These are phyloP conservation scores for Drosophila punjabiensis DNA, from an alignment of 1,140 invertebrate species.

Conservation along the genomic window DNA sequence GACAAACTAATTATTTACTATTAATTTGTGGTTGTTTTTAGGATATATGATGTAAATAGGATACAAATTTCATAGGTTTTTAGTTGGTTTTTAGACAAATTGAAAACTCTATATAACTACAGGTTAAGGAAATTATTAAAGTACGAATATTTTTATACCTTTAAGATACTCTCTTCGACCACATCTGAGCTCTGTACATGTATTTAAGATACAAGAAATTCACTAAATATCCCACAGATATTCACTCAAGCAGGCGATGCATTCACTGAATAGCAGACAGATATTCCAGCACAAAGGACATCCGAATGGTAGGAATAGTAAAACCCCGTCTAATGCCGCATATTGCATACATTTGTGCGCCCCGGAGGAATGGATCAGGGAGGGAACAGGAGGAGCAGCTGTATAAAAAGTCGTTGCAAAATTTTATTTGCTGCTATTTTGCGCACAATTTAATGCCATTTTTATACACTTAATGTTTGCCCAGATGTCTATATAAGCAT, in stretches of 20 bases:
- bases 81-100: not conserved
- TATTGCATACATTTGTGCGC: conserved; percentile 71
- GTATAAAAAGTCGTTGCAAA: conserved; percentile 28
- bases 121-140: too few species aligned
- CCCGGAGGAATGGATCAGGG: not conserved
- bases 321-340: conserved; percentile 27
- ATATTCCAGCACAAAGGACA: conserved; percentile 16
- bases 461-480: conserved; percentile 77
- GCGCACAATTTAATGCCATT: conserved; percentile 78
- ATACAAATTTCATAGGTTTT: not conserved
- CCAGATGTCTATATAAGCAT: conserved; percentile 38
- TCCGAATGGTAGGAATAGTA: conserved; percentile 10
- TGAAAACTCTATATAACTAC: too few species aligned
- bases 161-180: not conserved
- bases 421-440: conserved; percentile 80
- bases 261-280: conserved; percentile 12
- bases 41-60: not conserved
- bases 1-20: conserved; percentile 2
- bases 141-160: too few species aligned
- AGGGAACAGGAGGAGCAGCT: not conserved
- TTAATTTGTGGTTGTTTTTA: not conserved
- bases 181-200: not conserved
- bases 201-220: conserved; percentile 3
- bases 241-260: conserved; percentile 11
- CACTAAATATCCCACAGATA: conserved; percentile 11